These are phyloP conservation scores for Hirtodrosophila alboralis DNA, from an alignment of 2,888 invertebrate species.

Conservation along the genomic window DNA sequence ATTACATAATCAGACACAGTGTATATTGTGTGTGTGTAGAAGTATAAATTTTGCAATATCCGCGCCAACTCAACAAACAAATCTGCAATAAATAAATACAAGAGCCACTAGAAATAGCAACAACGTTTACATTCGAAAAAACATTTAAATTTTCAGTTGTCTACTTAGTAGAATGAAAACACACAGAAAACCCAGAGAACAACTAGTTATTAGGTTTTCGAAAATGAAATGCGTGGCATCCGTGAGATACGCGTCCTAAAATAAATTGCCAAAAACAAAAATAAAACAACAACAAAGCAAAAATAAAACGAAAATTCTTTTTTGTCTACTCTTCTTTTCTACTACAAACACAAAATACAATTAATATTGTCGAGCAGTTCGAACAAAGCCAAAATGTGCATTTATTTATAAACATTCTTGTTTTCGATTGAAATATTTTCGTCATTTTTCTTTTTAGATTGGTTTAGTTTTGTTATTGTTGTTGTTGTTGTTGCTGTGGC, in stretches of 20 bases:
- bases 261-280: constrained; percentile 64
- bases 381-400: constrained; percentile 41
- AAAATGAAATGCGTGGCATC: constrained; percentile 66
- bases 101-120: constrained; percentile 24
- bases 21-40: no score
- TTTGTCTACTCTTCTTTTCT: constrained; percentile 15
- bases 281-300: constrained; percentile 18
- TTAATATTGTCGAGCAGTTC: constrained; percentile 53
- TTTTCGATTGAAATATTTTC: constrained; percentile 67
- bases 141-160: constrained; percentile 37
- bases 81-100: constrained; percentile 52
- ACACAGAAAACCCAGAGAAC: constrained; percentile 43
- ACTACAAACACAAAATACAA: constrained; percentile 54
- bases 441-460: constrained; percentile 52
- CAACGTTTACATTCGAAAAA: constrained; percentile 37
- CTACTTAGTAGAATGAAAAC: constrained; percentile 13
- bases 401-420: constrained; percentile 75
- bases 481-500: constrained; percentile 25
- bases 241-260: constrained; percentile 63
- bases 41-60: constrained; percentile 52
- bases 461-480: constrained; percentile 15
- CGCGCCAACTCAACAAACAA: constrained; percentile 35
- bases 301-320: constrained; percentile 19
- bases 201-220: constrained; percentile 71
- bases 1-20: constrained; percentile 61